Conservation (phyloP, 1,140 invertebrate genomes). For the Ridgeia piscesae region DNA sequence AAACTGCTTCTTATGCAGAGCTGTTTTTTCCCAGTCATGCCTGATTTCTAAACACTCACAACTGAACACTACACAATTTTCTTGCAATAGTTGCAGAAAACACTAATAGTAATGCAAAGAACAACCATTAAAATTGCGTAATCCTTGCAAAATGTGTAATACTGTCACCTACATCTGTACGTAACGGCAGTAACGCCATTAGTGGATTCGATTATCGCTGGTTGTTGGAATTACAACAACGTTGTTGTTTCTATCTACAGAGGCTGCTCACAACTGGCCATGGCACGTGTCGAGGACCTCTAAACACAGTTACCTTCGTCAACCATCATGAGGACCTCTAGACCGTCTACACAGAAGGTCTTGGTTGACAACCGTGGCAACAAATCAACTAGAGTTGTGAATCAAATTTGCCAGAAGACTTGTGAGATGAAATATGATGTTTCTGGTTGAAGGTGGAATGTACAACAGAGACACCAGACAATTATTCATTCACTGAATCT, state of each 20-base stretch:
- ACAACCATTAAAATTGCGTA: no score
- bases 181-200: background rate
- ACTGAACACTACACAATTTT: no score
- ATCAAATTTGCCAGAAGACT: background rate
- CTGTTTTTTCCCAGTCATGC: no score
- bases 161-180: no score
- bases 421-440: background rate
- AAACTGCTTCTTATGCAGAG: no score
- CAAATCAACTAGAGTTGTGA: background rate
- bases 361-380: background rate
- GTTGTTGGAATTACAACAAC: background rate
- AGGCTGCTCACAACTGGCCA: conserved; percentile 13
- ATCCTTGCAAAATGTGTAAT: no score
- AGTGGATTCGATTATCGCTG: background rate
- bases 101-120: background rate
- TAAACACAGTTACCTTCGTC: no score
- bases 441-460: background rate
- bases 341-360: background rate
- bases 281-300: conserved; percentile 10
- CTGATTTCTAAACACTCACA: no score
- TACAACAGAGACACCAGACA: background rate
- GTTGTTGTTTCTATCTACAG: background rate
- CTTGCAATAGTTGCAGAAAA: no score
- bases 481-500: background rate
- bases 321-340: conserved; percentile 19